Percentiles rank a stretch among this genome's conserved stretches.
These are phyloP conservation scores for Leptodactylus fallax DNA, from an alignment of 2,797 vertebrate genomes.

Conservation along the genomic window DNA sequence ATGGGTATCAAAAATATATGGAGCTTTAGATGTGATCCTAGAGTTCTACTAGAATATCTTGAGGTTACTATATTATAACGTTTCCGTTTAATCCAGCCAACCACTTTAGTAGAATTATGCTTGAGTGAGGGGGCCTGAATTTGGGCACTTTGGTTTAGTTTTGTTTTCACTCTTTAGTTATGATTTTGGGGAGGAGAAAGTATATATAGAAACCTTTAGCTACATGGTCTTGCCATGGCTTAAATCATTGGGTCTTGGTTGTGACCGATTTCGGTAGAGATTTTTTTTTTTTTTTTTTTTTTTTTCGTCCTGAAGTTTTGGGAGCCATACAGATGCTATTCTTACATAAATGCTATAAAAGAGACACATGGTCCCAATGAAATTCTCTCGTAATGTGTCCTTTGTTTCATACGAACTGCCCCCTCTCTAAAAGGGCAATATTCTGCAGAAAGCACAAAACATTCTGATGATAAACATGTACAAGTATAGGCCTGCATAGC, in stretches of 20 bases:
- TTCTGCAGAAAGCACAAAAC: constrained; percentile 1
- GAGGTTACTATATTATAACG: too few species aligned
- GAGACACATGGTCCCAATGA: not conserved
- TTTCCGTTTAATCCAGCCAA: too few species aligned
- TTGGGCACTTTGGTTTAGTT: not conserved
- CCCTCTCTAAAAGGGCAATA: not conserved
- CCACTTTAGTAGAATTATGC: too few species aligned
- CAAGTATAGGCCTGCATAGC: constrained; percentile 8
- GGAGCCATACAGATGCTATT: not conserved
- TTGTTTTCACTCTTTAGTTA: not conserved
- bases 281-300: not conserved
- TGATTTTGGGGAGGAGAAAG: too few species aligned
- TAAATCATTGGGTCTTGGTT: not conserved
- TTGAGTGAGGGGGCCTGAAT: not conserved
- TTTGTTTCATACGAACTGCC: not conserved
- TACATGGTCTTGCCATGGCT: not conserved
- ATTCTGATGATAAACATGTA: not conserved
- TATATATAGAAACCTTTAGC: not conserved
- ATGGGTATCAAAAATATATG: too few species aligned
- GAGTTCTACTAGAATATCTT: not conserved
- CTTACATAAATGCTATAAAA: not conserved
- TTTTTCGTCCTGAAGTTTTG: not conserved
- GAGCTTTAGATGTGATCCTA: too few species aligned
- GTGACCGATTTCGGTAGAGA: not conserved
- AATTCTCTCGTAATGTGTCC: not conserved